Evolutionary conservation across 2,113 vertebrate species (phyloP).

Genomic region (Entelurus aequoreus): DNA sequence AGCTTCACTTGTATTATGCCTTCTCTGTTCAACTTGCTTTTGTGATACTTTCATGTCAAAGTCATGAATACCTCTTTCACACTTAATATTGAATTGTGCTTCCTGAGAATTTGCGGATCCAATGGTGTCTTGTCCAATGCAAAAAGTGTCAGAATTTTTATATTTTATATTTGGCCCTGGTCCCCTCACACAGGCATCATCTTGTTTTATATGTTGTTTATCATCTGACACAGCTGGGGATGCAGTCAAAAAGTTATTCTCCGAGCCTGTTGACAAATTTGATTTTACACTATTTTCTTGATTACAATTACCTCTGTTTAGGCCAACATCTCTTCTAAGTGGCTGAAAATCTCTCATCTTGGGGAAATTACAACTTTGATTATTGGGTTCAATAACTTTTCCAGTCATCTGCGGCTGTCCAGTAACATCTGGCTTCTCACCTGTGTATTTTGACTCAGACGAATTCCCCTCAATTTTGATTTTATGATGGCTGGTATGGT

Average conservation of each 20-base stretch:
- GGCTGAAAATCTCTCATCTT: constrained; percentile 6
- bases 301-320: not conserved
- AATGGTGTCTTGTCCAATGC: not conserved
- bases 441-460: constrained; percentile 2
- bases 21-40: constrained; percentile 4
- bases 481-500: constrained; percentile 8
- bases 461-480: constrained; percentile 1
- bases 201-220: constrained; percentile 1
- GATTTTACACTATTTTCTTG: constrained; percentile 4
- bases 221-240: constrained; percentile 1
- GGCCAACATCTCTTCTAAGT: constrained; percentile 8
- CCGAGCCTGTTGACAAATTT: not conserved
- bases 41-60: constrained; percentile 11
- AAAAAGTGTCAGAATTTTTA: constrained; percentile 2
- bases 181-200: not conserved
- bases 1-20: constrained; percentile 1
- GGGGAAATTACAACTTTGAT: constrained; percentile 2
- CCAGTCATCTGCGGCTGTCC: constrained; percentile 7
- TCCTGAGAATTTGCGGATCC: not conserved
- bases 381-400: not conserved
- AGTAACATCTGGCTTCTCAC: constrained; percentile 3
- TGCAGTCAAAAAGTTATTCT: not conserved
- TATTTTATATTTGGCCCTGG: constrained; percentile 8
- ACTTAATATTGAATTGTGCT: not conserved
- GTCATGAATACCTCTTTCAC: constrained; percentile 1